A percentile compares a stretch with the other conserved stretches of the same genome.
These are phyloP conservation scores for Drosophila parvula DNA, from an alignment of 1,140 invertebrate species.

Conservation along the genomic window DNA sequence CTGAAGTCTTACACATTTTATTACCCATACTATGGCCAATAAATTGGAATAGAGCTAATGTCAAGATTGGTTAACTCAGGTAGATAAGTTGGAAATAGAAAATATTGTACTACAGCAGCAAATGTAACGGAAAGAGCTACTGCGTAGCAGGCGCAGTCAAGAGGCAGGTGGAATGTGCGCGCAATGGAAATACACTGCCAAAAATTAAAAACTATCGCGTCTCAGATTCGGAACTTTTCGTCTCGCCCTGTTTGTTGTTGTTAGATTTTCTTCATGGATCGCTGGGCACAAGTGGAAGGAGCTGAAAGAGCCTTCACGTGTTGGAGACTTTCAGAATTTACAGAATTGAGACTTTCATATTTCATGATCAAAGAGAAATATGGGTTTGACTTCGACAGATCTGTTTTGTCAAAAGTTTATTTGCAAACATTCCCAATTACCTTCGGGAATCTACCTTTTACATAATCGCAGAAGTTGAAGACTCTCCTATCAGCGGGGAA, in stretches of 20 bases:
- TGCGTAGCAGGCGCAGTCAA: too few relatives aligned
- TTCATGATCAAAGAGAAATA: not conserved
- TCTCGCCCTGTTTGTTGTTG: too few relatives aligned
- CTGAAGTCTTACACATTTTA: not conserved
- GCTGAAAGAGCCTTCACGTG: too few relatives aligned
- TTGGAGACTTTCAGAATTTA: too few relatives aligned
- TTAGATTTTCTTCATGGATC: too few relatives aligned
- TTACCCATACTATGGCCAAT: not conserved
- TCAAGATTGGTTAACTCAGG: not conserved
- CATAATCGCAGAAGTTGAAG: not conserved
- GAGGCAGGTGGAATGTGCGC: too few relatives aligned
- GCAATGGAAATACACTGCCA: too few relatives aligned
- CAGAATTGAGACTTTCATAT: not conserved
- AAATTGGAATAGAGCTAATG: constrained; percentile 9
- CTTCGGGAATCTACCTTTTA: constrained; percentile 9
- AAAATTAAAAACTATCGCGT: too few relatives aligned
- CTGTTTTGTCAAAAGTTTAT: not conserved
- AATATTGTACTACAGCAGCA: too few relatives aligned
- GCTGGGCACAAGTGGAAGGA: too few relatives aligned
- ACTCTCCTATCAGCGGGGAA: constrained; percentile 13
- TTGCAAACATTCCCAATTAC: not conserved
- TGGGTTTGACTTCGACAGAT: not conserved
- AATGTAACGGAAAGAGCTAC: too few relatives aligned
- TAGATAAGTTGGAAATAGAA: not conserved
- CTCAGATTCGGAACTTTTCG: too few relatives aligned